These are phyloP conservation scores for Priocnemis perturbator DNA, from an alignment of 2,888 invertebrate genomes.

Conservation along the genomic window DNA sequence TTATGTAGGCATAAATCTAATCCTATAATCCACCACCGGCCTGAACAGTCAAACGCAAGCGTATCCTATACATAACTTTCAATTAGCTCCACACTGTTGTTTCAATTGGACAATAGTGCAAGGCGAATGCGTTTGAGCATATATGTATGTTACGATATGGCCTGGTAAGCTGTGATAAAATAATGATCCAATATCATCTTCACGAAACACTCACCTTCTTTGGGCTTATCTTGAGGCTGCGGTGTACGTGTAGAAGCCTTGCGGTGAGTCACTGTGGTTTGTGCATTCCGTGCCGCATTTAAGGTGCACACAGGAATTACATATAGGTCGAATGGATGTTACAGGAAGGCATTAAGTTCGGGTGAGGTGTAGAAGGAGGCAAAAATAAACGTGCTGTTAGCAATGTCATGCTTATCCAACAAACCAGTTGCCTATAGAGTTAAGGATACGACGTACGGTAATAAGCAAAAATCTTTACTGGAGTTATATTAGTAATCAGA, in stretches of 20 bases:
- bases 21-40: conserved; percentile 29
- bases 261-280: conserved; percentile 72
- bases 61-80: neutral
- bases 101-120: conserved; percentile 8
- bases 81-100: neutral
- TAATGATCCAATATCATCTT: conserved; percentile 27
- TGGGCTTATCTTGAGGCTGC: conserved; percentile 72
- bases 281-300: conserved; percentile 74
- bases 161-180: neutral
- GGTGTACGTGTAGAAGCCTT: conserved; percentile 73
- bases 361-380: conserved; percentile 49
- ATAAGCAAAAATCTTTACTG: conserved; percentile 41
- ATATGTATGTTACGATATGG: no score
- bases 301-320: conserved; percentile 52
- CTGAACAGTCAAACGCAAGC: neutral
- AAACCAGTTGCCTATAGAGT: conserved; percentile 45
- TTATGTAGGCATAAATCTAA: conserved; percentile 1
- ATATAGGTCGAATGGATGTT: conserved; percentile 41
- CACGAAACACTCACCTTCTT: conserved; percentile 72
- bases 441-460: conserved; percentile 41
- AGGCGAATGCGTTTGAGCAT: conserved; percentile 7
- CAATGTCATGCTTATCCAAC: conserved; percentile 69
- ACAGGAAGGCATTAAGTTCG: conserved; percentile 40
- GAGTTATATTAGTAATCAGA: conserved; percentile 45
- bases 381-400: conserved; percentile 74